These are phyloP conservation scores for Dioctria linearis DNA, from an alignment of 2,888 invertebrate species.

Conservation along the genomic window DNA sequence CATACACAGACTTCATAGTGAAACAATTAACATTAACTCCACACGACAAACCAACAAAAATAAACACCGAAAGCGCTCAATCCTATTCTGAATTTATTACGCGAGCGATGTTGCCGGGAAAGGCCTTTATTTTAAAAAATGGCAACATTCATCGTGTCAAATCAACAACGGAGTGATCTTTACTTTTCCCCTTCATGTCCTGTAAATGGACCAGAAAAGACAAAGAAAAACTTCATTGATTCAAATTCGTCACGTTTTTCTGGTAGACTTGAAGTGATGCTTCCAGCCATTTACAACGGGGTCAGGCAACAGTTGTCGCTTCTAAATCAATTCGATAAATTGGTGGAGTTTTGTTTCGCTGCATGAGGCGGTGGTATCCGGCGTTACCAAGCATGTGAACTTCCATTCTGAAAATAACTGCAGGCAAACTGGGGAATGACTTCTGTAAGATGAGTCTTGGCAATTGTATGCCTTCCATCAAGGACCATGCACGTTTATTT, in stretches of 20 bases:
- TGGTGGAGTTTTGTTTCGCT: not conserved
- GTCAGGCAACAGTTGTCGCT: slow-evolving; percentile 33
- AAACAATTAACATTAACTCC: too few species aligned
- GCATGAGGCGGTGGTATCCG: not conserved
- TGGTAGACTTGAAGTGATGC: slow-evolving; percentile 8
- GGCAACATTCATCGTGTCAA: not conserved
- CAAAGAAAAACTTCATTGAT: slow-evolving; percentile 18
- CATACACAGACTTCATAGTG: too few species aligned
- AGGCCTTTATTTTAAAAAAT: not conserved
- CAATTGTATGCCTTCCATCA: too few species aligned
- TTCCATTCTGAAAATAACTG: not conserved
- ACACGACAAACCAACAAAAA: too few species aligned
- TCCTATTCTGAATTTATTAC: not conserved
- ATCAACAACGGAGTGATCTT: slow-evolving; percentile 20
- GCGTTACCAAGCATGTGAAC: not conserved
- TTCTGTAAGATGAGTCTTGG: too few species aligned
- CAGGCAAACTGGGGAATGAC: not conserved
- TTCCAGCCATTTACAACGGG: not conserved
- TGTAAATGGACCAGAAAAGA: not conserved
- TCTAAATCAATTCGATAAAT: slow-evolving; percentile 36
- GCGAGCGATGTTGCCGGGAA: not conserved
- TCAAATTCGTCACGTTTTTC: slow-evolving; percentile 13
- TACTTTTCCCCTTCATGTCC: slow-evolving; percentile 9
- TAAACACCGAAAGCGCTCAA: not conserved
- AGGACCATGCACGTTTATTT: slow-evolving; percentile 1